phyloP scores from a whole-genome alignment of 2,888 invertebrate genomes.

The Opisthograptis luteolata region DNA sequence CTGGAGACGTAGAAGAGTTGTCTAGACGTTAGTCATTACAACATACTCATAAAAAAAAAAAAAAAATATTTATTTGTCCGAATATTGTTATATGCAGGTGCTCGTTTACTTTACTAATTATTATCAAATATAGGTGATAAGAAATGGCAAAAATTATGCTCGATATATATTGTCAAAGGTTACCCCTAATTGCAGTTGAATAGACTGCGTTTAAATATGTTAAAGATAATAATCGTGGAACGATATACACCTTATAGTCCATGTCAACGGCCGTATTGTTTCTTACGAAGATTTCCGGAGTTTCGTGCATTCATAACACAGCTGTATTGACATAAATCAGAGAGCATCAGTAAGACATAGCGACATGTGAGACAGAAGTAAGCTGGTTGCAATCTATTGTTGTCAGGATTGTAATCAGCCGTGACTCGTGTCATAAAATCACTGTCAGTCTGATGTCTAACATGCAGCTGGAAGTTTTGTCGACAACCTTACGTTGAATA shows the following conservation, averaged over 20 bases:
- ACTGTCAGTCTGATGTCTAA: no score
- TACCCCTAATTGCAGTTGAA: no score
- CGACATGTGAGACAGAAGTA: not conserved
- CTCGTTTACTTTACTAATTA: no score
- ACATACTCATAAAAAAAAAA: no score
- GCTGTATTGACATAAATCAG: constrained; percentile 64
- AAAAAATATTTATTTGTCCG: no score
- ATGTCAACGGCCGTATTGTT: constrained; percentile 59
- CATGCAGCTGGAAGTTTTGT: not conserved
- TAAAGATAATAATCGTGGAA: constrained; percentile 41
- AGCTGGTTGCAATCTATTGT: not conserved
- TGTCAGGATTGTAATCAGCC: not conserved
- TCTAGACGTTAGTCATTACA: no score
- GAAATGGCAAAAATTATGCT: no score
- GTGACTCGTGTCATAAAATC: no score
- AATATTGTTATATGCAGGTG: no score
- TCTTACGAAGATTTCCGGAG: constrained; percentile 54
- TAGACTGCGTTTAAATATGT: not conserved
- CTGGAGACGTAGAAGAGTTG: no score
- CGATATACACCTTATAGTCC: constrained; percentile 66
- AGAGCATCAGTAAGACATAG: constrained; percentile 24
- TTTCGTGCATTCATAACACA: constrained; percentile 45
- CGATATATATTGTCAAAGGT: no score
- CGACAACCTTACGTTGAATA: not conserved
- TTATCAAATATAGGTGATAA: no score